A percentile compares a stretch with the other conserved stretches of the same genome.
phyloP scores from a whole-genome alignment of 1,140 invertebrate genomes.

The Brachionus koreanus region DNA sequence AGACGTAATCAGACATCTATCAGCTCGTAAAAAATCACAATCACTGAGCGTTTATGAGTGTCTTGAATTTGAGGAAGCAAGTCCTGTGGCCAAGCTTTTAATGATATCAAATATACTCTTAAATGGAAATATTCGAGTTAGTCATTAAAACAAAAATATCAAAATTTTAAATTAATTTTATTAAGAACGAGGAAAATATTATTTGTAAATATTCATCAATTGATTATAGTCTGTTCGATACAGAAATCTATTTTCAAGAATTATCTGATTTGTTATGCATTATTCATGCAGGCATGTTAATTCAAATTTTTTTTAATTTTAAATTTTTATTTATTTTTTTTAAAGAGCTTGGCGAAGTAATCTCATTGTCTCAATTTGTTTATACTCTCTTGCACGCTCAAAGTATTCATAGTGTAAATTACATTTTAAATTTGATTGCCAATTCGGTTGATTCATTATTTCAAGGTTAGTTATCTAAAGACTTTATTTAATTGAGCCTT shows the following conservation, averaged over 20 bases:
- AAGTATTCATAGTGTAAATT: constrained; percentile 10
- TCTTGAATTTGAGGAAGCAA: constrained; percentile 20
- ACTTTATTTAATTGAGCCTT: not conserved
- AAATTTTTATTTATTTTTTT: not conserved
- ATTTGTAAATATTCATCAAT: constrained; percentile 36
- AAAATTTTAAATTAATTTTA: not conserved
- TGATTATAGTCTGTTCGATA: constrained; percentile 39
- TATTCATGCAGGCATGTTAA: constrained; percentile 35
- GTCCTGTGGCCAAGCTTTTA: not conserved
- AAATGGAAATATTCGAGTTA: constrained; percentile 39
- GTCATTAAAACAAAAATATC: not conserved
- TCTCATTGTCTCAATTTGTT: constrained; percentile 39
- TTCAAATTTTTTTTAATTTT: not conserved
- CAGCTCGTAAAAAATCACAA: constrained; percentile 41
- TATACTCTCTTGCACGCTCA: constrained; percentile 11
- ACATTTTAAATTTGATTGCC: constrained; percentile 20
- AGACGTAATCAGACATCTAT: constrained; percentile 33
- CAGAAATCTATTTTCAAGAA: constrained; percentile 32
- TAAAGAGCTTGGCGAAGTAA: constrained; percentile 38
- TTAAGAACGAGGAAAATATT: constrained; percentile 37
- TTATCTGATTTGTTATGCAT: constrained; percentile 27
- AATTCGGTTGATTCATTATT: constrained; percentile 39
- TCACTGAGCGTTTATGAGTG: not conserved
- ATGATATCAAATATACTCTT: constrained; percentile 21
- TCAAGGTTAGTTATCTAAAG: not conserved